Base-by-base conservation (phyloP, 2,113 vertebrate species). In the human region DNA sequence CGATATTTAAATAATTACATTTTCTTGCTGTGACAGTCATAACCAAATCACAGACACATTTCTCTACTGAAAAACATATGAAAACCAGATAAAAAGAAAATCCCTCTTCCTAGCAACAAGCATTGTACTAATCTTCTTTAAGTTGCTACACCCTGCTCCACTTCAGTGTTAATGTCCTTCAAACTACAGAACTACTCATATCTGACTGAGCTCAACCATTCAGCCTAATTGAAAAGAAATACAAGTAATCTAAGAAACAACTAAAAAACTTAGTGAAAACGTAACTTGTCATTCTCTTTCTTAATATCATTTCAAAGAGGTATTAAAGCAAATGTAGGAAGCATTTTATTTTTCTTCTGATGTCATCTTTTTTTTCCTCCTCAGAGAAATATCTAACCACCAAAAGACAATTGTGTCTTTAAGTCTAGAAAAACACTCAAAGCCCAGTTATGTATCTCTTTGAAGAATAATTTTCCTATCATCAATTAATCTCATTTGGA, bases 401-500 rank as follows among this genome's bases (percentile, higher is more conserved):
- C 95, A 97, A 97, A 97, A 97, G 96, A 98, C 95, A 95, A 95
- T 97, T 98, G 97, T 97, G 75, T 6, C 78, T 75, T 14, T 96
- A 98, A 97, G 97, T 79, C 82, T 79, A 97, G 20, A 96, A 90
- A 98, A 98, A 97, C 91, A 95, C 97, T 98, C 96, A 88, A 98
- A 85, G 59, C 1, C 66, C 88, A 95, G 48, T 75, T 95, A 98
- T 87, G 78, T 97, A 96, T 93, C 94, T 97, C 92, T 98, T 96
- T 91, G 97, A 98, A 96, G 90, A 96, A 98, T 98, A 94, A 79
- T 97, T 98, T 98, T 86, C 88, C 75, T 97, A 97, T 98, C 92
- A 35, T 94, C 97, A 98, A 98, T 98, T 98, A 98, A 98, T 98
- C 97, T 98, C 96, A 98, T 98, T 98, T 98, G 93, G 94, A 98